Evolutionary conservation across 1,140 invertebrate genomes (phyloP).

Genomic region (Trachymyrmex cornetzi): DNA sequence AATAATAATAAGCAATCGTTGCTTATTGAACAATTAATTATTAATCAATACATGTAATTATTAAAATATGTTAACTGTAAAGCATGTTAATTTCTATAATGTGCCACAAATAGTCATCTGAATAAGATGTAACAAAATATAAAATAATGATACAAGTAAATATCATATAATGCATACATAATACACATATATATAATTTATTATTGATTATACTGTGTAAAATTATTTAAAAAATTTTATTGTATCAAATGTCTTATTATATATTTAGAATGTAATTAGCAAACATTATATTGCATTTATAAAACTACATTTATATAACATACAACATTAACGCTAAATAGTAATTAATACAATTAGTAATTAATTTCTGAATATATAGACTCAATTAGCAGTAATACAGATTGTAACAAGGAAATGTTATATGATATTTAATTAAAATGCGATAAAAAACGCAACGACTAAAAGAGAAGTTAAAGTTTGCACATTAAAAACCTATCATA

Average conservation of each 20-base stretch:
- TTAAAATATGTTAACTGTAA: background rate
- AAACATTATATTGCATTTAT: background rate
- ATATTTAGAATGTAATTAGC: background rate
- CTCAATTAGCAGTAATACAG: conserved; percentile 5
- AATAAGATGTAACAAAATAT: background rate
- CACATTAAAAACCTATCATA: background rate
- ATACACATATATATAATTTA: too few relatives aligned
- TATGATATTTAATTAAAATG: background rate
- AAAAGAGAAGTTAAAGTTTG: too few relatives aligned
- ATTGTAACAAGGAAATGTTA: background rate
- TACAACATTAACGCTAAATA: background rate
- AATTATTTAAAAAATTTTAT: background rate
- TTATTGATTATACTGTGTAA: background rate
- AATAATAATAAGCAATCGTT: background rate
- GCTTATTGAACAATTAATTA: conserved; percentile 15
- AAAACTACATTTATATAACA: background rate
- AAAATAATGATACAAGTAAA: background rate
- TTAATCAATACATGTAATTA: background rate
- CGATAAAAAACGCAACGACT: too few relatives aligned
- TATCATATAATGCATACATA: background rate
- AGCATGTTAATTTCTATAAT: conserved; percentile 8
- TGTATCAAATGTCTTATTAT: conserved; percentile 10
- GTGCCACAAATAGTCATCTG: background rate
- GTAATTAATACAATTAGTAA: background rate
- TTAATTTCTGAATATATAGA: conserved; percentile 27